A percentile compares a stretch with the other conserved stretches of the same genome.
Evolutionary conservation across 2,113 vertebrate species (phyloP).

Genomic region (Rhinoderma darwinii): DNA sequence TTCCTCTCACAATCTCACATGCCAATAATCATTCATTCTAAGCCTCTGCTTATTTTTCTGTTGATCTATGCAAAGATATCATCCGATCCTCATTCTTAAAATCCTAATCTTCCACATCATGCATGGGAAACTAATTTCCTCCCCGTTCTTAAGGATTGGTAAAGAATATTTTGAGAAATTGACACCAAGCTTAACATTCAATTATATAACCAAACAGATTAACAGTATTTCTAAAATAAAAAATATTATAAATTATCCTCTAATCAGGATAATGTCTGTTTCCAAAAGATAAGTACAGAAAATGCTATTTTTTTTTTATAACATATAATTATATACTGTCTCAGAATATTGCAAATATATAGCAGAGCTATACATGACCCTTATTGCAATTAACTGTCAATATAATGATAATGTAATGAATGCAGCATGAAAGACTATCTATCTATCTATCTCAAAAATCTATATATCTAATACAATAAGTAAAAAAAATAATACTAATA

Average conservation of each 20-base stretch:
- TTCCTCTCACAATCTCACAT: background rate
- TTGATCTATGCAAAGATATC: conserved; percentile 47
- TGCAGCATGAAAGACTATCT: background rate
- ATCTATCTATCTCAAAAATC: background rate
- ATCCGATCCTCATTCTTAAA: conserved; percentile 20
- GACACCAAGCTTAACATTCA: conserved; percentile 55
- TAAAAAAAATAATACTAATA: too few relatives aligned
- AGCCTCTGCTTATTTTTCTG: conserved; percentile 45
- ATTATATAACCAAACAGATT: conserved; percentile 49
- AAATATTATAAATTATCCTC: conserved; percentile 33
- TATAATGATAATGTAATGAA: too few relatives aligned
- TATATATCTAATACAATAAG: background rate
- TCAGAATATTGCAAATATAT: background rate
- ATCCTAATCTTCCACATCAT: conserved; percentile 50
- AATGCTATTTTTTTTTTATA: conserved; percentile 30
- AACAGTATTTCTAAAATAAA: conserved; percentile 37
- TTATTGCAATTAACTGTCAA: background rate
- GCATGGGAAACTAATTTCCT: conserved; percentile 54
- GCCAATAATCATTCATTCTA: conserved; percentile 11
- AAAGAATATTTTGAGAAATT: conserved; percentile 49
- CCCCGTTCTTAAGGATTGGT: conserved; percentile 31
- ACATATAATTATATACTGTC: conserved; percentile 21
- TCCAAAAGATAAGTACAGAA: conserved; percentile 13
- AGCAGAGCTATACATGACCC: background rate
- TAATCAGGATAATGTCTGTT: background rate